Evolutionary conservation across 1,140 invertebrate species (phyloP).

Genomic region (Heliothis virescens): DNA sequence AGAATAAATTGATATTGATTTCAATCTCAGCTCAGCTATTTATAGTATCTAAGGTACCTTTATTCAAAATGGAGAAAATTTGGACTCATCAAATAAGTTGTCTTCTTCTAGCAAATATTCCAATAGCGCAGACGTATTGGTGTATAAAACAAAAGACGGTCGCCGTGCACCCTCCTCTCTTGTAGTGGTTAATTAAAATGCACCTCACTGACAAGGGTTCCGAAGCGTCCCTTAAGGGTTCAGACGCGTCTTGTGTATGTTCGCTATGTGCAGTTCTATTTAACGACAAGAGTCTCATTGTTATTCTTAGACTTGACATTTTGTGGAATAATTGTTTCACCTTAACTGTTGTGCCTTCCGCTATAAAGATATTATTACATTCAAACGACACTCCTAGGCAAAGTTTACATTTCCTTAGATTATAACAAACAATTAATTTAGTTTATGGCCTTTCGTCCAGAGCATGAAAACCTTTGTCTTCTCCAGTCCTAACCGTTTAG

Average conservation of each 20-base stretch:
- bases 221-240: background rate
- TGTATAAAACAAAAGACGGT: slow-evolving; percentile 15
- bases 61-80: too few species aligned
- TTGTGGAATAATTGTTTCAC: background rate
- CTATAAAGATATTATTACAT: too few species aligned
- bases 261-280: background rate
- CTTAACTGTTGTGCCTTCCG: too few species aligned
- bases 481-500: background rate
- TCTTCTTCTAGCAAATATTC: too few species aligned
- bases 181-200: slow-evolving; percentile 38
- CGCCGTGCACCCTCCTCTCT: background rate
- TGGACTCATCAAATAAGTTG: too few species aligned
- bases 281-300: background rate
- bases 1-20: too few species aligned
- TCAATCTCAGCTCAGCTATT: too few species aligned
- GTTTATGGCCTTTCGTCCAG: background rate
- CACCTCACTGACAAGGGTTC: background rate
- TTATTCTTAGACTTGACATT: background rate
- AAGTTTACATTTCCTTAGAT: too few species aligned
- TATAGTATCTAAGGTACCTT: too few species aligned
- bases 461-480: too few species aligned
- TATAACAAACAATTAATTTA: too few species aligned
- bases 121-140: background rate
- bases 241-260: background rate
- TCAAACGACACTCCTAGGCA: too few species aligned